phyloP scores from a whole-genome alignment of 2,888 invertebrate species.

The Brachynemurus nebulosus region DNA sequence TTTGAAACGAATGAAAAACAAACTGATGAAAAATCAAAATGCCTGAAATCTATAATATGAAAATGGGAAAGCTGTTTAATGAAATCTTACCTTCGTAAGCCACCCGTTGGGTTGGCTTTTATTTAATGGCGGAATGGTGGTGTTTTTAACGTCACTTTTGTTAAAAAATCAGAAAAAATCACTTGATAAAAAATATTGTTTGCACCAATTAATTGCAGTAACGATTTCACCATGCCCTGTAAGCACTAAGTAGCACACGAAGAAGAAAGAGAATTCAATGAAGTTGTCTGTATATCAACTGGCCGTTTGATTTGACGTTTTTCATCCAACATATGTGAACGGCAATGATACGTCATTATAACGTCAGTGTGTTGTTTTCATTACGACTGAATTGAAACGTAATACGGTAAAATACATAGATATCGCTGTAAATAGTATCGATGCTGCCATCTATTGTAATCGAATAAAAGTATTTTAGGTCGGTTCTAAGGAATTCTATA shows the following conservation, averaged over 20 bases:
- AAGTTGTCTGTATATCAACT: no score
- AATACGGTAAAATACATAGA: no score
- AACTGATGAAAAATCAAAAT: neutral
- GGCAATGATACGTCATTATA: no score
- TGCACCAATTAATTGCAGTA: neutral
- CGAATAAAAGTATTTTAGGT: no score
- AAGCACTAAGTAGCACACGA: neutral
- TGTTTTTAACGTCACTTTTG: slow-evolving; percentile 38
- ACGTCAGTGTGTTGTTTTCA: no score
- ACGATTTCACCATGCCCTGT: neutral
- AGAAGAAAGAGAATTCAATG: no score
- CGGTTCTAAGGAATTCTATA: no score
- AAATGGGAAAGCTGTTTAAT: slow-evolving; percentile 11
- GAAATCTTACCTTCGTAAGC: slow-evolving; percentile 49
- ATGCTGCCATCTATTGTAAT: no score
- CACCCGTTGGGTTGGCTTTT: slow-evolving; percentile 70
- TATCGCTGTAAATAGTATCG: no score
- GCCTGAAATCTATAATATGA: slow-evolving; percentile 2
- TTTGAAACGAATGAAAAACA: neutral
- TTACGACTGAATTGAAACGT: no score
- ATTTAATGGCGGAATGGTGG: slow-evolving; percentile 72
- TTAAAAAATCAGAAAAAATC: slow-evolving; percentile 22
- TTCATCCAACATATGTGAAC: no score
- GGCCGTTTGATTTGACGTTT: no score
- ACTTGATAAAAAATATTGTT: neutral